Evolutionary conservation across 2,113 vertebrate genomes (phyloP).

Genomic region (Pollachius pollachius): DNA sequence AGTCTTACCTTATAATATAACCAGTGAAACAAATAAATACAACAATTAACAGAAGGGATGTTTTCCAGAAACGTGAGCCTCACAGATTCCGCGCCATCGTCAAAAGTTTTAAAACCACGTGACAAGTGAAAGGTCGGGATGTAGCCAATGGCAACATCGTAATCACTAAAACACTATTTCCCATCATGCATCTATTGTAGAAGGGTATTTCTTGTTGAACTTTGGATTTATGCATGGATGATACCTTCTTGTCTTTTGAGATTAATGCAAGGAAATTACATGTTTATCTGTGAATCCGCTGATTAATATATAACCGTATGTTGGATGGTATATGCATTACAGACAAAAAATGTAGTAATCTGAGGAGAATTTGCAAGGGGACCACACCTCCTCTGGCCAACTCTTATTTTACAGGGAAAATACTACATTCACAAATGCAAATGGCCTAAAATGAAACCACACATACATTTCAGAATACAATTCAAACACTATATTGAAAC

Average conservation of each 20-base stretch:
- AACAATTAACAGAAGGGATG: background rate
- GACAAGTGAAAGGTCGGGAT: constrained; percentile 49
- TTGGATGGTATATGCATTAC: background rate
- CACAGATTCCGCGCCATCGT: constrained; percentile 63
- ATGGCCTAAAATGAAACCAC: background rate
- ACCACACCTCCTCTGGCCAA: background rate
- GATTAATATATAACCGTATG: background rate
- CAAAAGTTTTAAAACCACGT: constrained; percentile 64
- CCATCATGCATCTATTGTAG: constrained; percentile 35
- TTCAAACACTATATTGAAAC: background rate
- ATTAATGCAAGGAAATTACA: background rate
- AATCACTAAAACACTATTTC: constrained; percentile 32
- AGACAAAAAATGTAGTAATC: background rate
- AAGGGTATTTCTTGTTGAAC: too few species aligned
- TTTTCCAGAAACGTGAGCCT: background rate
- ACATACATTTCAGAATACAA: background rate
- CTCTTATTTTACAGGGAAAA: background rate
- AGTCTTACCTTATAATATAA: constrained; percentile 19
- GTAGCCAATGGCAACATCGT: constrained; percentile 41
- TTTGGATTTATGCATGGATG: too few species aligned
- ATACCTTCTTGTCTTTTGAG: background rate
- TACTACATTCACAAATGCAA: background rate
- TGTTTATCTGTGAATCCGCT: background rate
- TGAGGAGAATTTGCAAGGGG: background rate
- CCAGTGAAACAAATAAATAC: constrained; percentile 4